phyloP scores from a whole-genome alignment of 2,797 vertebrate genomes.

The Pseudomugil gertrudae region DNA sequence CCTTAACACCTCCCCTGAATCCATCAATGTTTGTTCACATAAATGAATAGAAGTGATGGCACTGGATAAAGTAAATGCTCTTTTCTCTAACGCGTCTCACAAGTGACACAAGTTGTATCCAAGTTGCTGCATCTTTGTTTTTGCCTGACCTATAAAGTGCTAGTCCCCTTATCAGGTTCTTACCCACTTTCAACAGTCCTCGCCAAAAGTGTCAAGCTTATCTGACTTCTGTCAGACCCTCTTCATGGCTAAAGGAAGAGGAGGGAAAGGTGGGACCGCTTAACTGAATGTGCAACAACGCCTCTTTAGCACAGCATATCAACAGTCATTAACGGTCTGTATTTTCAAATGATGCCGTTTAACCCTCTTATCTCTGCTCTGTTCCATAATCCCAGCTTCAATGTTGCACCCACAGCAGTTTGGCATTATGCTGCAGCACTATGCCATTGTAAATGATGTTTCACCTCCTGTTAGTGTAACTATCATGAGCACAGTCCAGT shows the following conservation, averaged over 20 bases:
- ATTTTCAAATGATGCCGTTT: constrained; percentile 56
- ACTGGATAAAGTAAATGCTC: constrained; percentile 1
- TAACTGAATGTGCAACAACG: constrained; percentile 5
- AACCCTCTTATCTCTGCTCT: constrained; percentile 39
- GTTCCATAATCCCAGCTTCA: constrained; percentile 31
- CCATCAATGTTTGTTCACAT: constrained; percentile 24
- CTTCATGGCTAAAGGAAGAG: constrained; percentile 28
- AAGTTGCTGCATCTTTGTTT: constrained; percentile 19
- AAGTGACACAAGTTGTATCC: neutral
- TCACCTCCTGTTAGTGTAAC: constrained; percentile 33
- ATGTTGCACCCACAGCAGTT: constrained; percentile 20
- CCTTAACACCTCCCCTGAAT: constrained; percentile 44
- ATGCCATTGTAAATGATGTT: constrained; percentile 54
- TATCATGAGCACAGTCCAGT: constrained; percentile 32
- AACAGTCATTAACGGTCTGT: constrained; percentile 11
- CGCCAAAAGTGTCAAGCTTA: constrained; percentile 60
- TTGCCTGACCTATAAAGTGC: constrained; percentile 27
- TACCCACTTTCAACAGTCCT: constrained; percentile 37
- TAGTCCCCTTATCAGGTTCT: constrained; percentile 42
- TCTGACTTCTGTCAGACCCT: constrained; percentile 57
- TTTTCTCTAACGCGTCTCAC: neutral
- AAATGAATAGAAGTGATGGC: constrained; percentile 11
- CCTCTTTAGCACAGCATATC: constrained; percentile 19
- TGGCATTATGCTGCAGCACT: too few species aligned
- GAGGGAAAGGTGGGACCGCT: constrained; percentile 21